Base-by-base conservation (phyloP, 2,113 vertebrate species). In the Montifringilla adamsi region DNA sequence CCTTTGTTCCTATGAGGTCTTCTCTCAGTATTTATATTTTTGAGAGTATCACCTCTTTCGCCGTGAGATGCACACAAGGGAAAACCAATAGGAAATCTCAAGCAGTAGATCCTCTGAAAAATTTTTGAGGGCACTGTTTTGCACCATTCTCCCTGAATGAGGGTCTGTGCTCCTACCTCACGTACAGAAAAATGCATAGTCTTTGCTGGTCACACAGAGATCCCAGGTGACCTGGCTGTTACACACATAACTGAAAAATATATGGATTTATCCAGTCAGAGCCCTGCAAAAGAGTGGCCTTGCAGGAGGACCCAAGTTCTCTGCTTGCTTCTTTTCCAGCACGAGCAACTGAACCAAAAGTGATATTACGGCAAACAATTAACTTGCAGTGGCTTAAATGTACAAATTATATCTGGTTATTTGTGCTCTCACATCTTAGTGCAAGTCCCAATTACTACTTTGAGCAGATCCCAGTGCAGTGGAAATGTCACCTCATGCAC, bases 371-470 rank as follows among this genome's bases (percentile, higher is more conserved):
- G 31, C 53, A 66, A 82, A 77, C 0, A 73, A 81, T 50, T 33
- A 5, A 58, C 41, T 78, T 66, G 31, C 28, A 85, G 27, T 18
- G 20, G 18, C 37, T 81, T 20, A 31, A 53, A 53, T 21, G 20
- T 64, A 41, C 37, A 47, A 66, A 88, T 59, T 70, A 13, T 4
- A 75, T 13, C 28, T 4, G 6, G 17, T 52, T 72, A 30, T 35
- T 87, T 60, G 41, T 0, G 0, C 2, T 28, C 39, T 68, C 11
- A 14, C 13, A 26, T 22, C 16, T 56, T 7, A 39, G 49, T 55
- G 63, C 13, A 67, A 41, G 31, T 59, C 56, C 53, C 37, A 70
- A 37, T 64, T 46, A 35, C n/a, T 47, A 35, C 19, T 52, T 8
- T 33, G 35, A 52, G 55, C 17, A 63, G 49, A n/a, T 59, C 60